Evolutionary conservation across 2,888 invertebrate genomes (phyloP).

Genomic region (Pseudococcus viburni): DNA sequence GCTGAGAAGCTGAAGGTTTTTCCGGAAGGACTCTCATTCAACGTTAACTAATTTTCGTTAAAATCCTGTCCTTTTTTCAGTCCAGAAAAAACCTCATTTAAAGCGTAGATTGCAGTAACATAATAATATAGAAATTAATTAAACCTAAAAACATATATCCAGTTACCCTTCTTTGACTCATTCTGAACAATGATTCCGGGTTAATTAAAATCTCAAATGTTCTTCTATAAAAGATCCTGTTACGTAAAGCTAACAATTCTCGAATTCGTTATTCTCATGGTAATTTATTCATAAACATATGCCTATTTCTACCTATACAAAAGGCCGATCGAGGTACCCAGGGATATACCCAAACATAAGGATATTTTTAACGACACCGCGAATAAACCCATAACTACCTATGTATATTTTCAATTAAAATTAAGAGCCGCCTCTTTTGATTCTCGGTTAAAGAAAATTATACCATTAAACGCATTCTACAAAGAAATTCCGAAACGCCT

Average conservation of each 20-base stretch:
- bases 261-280: not conserved
- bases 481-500: constrained; percentile 22
- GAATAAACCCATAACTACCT: not conserved
- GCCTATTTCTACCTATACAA: not conserved
- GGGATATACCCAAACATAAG: too few species aligned
- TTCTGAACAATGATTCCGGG: not conserved
- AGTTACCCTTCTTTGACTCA: not conserved
- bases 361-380: too few species aligned
- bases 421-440: not conserved
- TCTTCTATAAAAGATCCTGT: not conserved
- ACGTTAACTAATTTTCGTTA: too few species aligned
- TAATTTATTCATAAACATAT: not conserved
- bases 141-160: not conserved
- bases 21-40: too few species aligned
- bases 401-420: constrained; percentile 1
- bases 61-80: too few species aligned
- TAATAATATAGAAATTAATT: not conserved
- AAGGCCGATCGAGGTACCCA: too few species aligned
- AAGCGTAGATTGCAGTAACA: too few species aligned
- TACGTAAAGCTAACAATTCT: not conserved
- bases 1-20: too few species aligned
- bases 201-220: not conserved
- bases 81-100: too few species aligned
- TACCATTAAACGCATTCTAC: not conserved
- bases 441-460: not conserved